Conservation (phyloP, 1,140 invertebrate species). For the Formica exsecta region DNA sequence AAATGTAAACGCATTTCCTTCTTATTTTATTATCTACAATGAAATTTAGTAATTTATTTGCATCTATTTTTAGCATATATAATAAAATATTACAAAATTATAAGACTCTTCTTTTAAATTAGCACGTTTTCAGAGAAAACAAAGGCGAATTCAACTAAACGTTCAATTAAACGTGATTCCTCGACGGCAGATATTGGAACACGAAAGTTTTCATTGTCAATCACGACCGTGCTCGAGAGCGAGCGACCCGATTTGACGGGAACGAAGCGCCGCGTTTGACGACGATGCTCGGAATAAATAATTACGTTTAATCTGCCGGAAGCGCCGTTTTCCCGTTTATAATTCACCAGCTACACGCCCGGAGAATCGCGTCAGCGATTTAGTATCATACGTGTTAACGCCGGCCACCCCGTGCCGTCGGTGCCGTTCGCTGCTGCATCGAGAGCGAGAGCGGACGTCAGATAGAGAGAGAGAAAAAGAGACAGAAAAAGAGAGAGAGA, state of each 20-base stretch:
- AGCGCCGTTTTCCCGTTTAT: slow-evolving; percentile 50
- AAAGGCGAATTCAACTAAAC: slow-evolving; percentile 1
- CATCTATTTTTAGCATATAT: background rate
- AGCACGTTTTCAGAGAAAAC: too few relatives aligned
- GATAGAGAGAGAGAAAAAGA: slow-evolving; percentile 30
- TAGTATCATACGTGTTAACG: slow-evolving; percentile 61
- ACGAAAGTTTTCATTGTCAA: slow-evolving; percentile 5
- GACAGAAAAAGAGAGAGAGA: slow-evolving; percentile 25
- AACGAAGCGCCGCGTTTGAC: background rate
- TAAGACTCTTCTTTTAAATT: too few relatives aligned
- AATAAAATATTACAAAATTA: background rate
- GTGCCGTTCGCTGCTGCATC: slow-evolving; percentile 24
- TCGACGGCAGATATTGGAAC: background rate
- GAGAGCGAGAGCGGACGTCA: background rate
- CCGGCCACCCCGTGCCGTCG: background rate
- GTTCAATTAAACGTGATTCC: background rate
- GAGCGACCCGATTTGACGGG: slow-evolving; percentile 15
- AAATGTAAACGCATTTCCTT: background rate
- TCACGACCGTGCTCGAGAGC: background rate
- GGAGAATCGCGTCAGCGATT: slow-evolving; percentile 62
- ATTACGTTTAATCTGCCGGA: slow-evolving; percentile 57
- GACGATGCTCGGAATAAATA: slow-evolving; percentile 49
- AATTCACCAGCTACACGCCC: slow-evolving; percentile 48
- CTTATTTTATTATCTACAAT: background rate
- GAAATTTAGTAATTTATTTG: background rate